These are phyloP conservation scores for Yponomeuta sedellus DNA, from an alignment of 2,888 invertebrate genomes.

Conservation along the genomic window DNA sequence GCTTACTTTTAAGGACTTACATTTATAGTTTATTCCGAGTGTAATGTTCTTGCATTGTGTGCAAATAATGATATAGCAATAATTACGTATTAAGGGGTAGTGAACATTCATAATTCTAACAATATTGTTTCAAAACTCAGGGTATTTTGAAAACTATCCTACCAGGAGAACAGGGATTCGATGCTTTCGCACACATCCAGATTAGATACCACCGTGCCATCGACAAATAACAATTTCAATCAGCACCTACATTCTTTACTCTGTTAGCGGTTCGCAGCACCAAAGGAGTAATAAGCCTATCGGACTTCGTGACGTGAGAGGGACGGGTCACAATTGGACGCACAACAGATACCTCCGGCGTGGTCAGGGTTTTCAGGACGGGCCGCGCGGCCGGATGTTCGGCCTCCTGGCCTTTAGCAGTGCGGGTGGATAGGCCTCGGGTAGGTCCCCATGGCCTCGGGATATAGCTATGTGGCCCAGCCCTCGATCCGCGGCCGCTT, in stretches of 20 bases:
- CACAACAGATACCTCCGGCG: no score
- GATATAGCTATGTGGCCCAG: conserved; percentile 90
- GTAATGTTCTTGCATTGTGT: conserved; percentile 49
- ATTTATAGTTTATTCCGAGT: conserved; percentile 41
- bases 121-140: background rate
- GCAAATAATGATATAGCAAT: conserved; percentile 45
- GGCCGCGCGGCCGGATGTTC: background rate
- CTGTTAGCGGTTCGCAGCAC: conserved; percentile 6
- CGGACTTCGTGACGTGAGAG: background rate
- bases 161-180: background rate
- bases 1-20: conserved; percentile 57
- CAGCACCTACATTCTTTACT: conserved; percentile 14
- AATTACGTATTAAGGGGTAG: conserved; percentile 51
- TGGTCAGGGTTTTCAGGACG: background rate
- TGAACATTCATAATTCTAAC: conserved; percentile 40
- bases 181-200: background rate
- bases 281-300: conserved; percentile 1
- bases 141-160: background rate
- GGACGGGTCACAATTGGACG: conserved; percentile 13
- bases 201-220: conserved; percentile 14
- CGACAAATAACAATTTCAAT: background rate
- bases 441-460: conserved; percentile 69
- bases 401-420: conserved; percentile 45
- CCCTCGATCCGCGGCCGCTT: conserved; percentile 94
- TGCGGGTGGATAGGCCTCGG: conserved; percentile 72